These are phyloP conservation scores for Hemicentrotus pulcherrimus DNA, from an alignment of 35 echinoderm and acorn worm genomes.

Conservation along the genomic window DNA sequence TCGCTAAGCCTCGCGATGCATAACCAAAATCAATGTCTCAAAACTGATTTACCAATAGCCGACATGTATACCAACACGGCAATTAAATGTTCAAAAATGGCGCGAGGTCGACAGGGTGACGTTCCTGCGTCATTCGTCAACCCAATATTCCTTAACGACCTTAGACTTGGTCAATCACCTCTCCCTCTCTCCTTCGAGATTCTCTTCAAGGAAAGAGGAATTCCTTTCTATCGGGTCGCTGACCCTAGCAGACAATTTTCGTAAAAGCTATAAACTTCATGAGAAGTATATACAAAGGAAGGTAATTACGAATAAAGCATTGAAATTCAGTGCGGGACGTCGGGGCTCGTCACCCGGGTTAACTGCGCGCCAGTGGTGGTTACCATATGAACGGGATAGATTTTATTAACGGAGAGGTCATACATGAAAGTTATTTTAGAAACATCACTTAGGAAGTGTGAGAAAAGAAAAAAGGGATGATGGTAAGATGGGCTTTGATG, in stretches of 20 bases:
- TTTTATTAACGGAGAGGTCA: neutral
- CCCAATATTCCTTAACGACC: neutral
- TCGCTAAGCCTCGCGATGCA: neutral
- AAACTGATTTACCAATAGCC: neutral
- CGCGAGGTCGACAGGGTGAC: neutral
- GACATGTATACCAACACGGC: neutral
- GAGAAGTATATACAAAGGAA: neutral
- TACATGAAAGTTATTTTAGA: neutral
- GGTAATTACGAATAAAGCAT: neutral
- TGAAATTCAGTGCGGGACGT: neutral
- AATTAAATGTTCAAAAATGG: neutral
- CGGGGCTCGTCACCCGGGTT: neutral
- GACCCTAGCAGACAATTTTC: slow-evolving; percentile 10
- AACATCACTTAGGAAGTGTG: neutral
- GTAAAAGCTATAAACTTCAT: neutral
- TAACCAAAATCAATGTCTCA: neutral
- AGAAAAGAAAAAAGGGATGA: neutral
- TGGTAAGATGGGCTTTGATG: neutral
- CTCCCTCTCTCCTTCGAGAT: neutral
- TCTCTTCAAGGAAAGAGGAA: neutral
- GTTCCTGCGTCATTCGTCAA: neutral
- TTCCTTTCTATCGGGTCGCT: neutral
- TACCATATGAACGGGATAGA: neutral
- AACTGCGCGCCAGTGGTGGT: neutral
- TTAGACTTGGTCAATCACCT: neutral